Conservation (phyloP, 64 coral and sea anemone species). For the Orbicella faveolata region DNA sequence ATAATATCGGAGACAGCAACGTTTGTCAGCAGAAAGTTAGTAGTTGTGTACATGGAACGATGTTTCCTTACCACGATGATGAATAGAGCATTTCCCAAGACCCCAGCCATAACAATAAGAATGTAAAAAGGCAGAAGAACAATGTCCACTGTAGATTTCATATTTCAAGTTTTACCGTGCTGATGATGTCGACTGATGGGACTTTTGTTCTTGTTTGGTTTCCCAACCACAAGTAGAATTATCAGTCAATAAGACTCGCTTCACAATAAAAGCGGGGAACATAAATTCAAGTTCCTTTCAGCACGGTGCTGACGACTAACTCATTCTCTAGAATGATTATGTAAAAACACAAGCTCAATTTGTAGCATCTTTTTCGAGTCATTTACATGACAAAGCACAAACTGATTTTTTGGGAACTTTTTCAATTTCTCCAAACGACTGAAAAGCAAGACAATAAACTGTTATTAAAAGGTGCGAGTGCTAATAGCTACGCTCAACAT, state of each 20-base stretch:
- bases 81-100: constrained; percentile 56
- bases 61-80: constrained; percentile 47
- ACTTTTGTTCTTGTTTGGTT: no score
- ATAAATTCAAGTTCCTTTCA: background rate
- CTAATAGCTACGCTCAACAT: background rate
- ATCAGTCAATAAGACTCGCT: background rate
- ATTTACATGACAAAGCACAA: background rate
- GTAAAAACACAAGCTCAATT: background rate
- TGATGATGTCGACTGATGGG: background rate
- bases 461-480: background rate
- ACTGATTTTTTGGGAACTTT: background rate
- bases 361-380: background rate
- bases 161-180: background rate
- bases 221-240: no score
- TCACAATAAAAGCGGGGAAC: background rate
- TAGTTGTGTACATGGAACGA: constrained; percentile 58
- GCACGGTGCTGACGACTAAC: background rate
- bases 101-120: constrained; percentile 34
- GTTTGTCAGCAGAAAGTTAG: constrained; percentile 62
- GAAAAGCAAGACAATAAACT: background rate
- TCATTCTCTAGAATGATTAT: background rate
- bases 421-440: background rate
- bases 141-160: background rate
- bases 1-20: constrained; percentile 50
- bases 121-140: constrained; percentile 42